Evolutionary conservation across 2,797 vertebrate genomes (phyloP).

Genomic region (Epinephelus coioides): DNA sequence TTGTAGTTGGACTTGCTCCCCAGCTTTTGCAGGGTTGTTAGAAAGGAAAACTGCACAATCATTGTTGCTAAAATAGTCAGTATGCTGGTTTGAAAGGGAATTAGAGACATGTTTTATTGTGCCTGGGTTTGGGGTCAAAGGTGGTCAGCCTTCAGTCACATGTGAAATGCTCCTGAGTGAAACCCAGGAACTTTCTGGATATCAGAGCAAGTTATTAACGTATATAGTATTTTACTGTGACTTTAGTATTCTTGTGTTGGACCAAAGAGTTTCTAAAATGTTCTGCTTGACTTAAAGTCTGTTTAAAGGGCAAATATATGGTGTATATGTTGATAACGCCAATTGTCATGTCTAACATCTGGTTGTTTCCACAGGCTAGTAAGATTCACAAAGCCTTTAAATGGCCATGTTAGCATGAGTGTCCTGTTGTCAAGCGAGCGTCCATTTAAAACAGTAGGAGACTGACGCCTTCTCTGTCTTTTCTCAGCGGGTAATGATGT

Average conservation of each 20-base stretch:
- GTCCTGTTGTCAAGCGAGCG: not conserved
- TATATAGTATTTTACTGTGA: not conserved
- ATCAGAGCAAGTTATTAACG: not conserved
- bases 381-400: slow-evolving; percentile 1
- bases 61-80: not conserved
- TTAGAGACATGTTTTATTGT: not conserved
- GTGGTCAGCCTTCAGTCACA: not conserved
- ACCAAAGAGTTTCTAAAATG: not conserved
- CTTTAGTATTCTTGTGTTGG: not conserved
- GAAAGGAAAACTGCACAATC: slow-evolving; percentile 8
- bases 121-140: not conserved
- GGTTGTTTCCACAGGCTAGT: slow-evolving; percentile 9
- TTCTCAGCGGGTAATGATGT: slow-evolving; percentile 91
- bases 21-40: not conserved
- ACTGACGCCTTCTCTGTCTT: slow-evolving; percentile 35
- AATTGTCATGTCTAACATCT: slow-evolving; percentile 1
- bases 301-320: not conserved
- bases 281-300: not conserved
- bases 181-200: not conserved
- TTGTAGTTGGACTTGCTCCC: not conserved
- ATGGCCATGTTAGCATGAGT: not conserved
- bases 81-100: not conserved
- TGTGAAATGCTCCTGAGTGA: not conserved
- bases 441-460: not conserved
- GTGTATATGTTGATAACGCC: not conserved